Evolutionary conservation across 92 coral and sea anemone genomes (phyloP).

Genomic region (Desmophyllum pertusum): DNA sequence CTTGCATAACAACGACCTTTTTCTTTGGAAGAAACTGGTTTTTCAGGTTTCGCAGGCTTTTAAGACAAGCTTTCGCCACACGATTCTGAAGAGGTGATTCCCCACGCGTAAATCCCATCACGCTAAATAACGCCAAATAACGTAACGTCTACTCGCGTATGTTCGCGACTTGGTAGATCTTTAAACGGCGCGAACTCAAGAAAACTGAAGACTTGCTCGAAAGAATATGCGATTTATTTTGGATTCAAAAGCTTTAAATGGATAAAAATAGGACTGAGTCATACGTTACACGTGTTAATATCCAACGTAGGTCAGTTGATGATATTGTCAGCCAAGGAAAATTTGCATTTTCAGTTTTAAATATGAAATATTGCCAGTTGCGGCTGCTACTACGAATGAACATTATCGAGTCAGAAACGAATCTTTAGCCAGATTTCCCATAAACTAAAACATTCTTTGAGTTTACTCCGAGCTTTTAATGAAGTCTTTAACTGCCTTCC

Average conservation of each 20-base stretch:
- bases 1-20: conserved; percentile 15
- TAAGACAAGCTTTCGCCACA: conserved; percentile 45
- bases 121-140: conserved; percentile 14
- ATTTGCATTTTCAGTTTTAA: conserved; percentile 15
- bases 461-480: background rate
- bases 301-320: conserved; percentile 12
- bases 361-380: background rate
- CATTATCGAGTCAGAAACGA: background rate
- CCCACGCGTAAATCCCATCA: conserved; percentile 71
- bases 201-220: background rate
- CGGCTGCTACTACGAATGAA: background rate
- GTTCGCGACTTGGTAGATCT: conserved; percentile 1
- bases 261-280: conserved; percentile 55
- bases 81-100: conserved; percentile 62
- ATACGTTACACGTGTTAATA: conserved; percentile 39
- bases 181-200: background rate
- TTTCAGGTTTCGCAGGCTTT: conserved; percentile 51
- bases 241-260: conserved; percentile 4
- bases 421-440: background rate
- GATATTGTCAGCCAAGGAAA: background rate
- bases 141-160: background rate
- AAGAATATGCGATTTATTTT: background rate
- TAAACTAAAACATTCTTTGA: background rate
- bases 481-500: background rate
- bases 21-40: conserved; percentile 48